These are phyloP conservation scores for Cosmia trapezina DNA, from an alignment of 2,888 invertebrate species.

Conservation along the genomic window DNA sequence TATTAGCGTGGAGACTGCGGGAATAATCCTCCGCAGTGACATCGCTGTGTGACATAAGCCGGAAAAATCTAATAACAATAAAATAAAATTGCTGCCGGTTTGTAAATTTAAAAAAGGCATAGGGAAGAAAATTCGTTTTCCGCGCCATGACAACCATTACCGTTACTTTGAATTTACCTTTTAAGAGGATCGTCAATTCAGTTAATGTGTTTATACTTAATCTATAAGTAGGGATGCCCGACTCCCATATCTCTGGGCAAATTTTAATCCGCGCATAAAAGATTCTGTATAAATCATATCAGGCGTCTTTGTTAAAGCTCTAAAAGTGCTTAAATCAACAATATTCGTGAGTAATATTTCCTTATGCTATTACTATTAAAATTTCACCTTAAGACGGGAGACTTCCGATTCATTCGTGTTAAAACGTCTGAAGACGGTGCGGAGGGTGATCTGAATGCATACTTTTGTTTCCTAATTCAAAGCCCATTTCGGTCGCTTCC, in stretches of 20 bases:
- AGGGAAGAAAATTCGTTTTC: slow-evolving; percentile 89
- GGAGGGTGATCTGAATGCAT: slow-evolving; percentile 81
- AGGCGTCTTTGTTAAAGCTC: slow-evolving; percentile 67
- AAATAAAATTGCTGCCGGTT: slow-evolving; percentile 90
- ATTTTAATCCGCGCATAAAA: slow-evolving; percentile 61
- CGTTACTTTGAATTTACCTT: slow-evolving; percentile 88
- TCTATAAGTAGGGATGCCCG: slow-evolving; percentile 60
- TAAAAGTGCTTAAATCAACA: slow-evolving; percentile 84
- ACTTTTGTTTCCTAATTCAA: slow-evolving; percentile 87
- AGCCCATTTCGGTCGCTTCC: slow-evolving; percentile 84
- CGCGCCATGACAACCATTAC: slow-evolving; percentile 87
- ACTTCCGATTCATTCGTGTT: slow-evolving; percentile 75
- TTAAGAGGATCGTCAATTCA: slow-evolving; percentile 78
- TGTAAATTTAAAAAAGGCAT: slow-evolving; percentile 89
- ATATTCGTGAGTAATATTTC: slow-evolving; percentile 87
- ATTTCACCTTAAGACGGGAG: slow-evolving; percentile 82
- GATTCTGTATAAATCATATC: slow-evolving; percentile 68
- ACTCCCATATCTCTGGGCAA: slow-evolving; percentile 58
- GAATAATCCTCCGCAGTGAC: slow-evolving; percentile 89
- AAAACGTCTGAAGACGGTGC: slow-evolving; percentile 81
- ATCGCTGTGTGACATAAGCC: slow-evolving; percentile 89
- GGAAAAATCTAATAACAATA: slow-evolving; percentile 91
- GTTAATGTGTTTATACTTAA: slow-evolving; percentile 75
- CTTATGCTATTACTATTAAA: slow-evolving; percentile 87
- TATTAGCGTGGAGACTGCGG: slow-evolving; percentile 89